Percentiles rank a stretch among this genome's conserved stretches.
Evolutionary conservation across 2,113 vertebrate species (phyloP).

Genomic region (Lamprotornis superbus): DNA sequence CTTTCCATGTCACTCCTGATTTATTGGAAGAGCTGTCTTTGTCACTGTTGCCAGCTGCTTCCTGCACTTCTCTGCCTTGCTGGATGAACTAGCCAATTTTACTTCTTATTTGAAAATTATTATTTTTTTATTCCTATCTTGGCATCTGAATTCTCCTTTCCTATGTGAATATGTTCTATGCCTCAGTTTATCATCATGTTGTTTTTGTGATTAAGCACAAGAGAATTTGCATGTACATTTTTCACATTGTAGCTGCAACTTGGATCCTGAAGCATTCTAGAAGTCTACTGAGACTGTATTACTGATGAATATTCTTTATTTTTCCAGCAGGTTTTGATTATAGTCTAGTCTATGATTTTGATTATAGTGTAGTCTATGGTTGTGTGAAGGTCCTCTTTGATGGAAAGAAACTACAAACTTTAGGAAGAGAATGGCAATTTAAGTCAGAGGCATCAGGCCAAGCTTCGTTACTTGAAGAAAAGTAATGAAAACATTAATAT

Average conservation of each 20-base stretch:
- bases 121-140: neutral
- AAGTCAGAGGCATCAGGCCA: neutral
- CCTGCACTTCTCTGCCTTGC: neutral
- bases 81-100: neutral
- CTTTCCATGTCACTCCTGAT: neutral
- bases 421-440: neutral
- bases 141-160: neutral
- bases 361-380: neutral
- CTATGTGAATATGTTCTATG: neutral
- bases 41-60: neutral
- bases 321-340: neutral
- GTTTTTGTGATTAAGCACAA: neutral
- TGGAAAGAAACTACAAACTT: neutral
- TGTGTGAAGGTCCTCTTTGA: neutral
- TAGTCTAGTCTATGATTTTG: neutral
- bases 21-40: neutral
- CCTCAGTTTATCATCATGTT: neutral
- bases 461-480: slow-evolving; percentile 1
- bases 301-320: neutral
- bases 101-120: neutral
- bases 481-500: neutral
- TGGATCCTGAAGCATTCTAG: neutral
- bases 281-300: neutral
- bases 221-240: neutral
- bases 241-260: neutral